Evolutionary conservation across 2,888 invertebrate species (phyloP), one percentile per base, ranked within the genome.

Genomic region (Tetranychus piercei): DNA sequence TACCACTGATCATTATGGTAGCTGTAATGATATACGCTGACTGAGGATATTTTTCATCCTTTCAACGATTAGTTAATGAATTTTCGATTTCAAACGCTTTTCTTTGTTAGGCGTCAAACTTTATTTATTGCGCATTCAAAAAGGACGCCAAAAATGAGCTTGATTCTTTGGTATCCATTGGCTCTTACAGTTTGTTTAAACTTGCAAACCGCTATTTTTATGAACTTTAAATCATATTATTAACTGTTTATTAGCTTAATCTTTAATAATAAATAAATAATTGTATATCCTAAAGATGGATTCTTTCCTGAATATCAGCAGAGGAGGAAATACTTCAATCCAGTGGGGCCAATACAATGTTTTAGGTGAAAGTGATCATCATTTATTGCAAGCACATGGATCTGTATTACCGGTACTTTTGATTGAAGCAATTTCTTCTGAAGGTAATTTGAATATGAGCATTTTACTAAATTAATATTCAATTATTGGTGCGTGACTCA

Each of bases 391-490:
- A 82, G 88, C 87, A 74, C 92, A 88, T 84, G 93, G 93, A 0
- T 85, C 88, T 44, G 87, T 91, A 1, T 82, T 93, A 71, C 94
- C 94, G 45, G 92, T 94, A 1, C 86, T 90, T 76, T 90, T 94
- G 3, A 92, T 91, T 34, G 94, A 94, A 84, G 90, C 91, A 0
- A 90, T 91, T 71, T 90, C 90, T 83, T 87, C 89, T 80, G 89
- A 89, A 75, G 84, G 88, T 86, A 83, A 82, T 85, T 81, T 6
- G 7, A 55, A 5, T 55, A 15, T 15, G 6, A 55, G 6, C 1
- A 55, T 15, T 7, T 55, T 55, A 55, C 55, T 55, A 15, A 1
- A 18, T 69, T 6, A 65, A 65, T 65, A 4, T 23, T 15, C 20
- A 20, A 67, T 2, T 67, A 67, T 64, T 34, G 34, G 5, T 4